Conservation (phyloP, 2,888 invertebrate genomes). For the Acrocera orbiculus region DNA sequence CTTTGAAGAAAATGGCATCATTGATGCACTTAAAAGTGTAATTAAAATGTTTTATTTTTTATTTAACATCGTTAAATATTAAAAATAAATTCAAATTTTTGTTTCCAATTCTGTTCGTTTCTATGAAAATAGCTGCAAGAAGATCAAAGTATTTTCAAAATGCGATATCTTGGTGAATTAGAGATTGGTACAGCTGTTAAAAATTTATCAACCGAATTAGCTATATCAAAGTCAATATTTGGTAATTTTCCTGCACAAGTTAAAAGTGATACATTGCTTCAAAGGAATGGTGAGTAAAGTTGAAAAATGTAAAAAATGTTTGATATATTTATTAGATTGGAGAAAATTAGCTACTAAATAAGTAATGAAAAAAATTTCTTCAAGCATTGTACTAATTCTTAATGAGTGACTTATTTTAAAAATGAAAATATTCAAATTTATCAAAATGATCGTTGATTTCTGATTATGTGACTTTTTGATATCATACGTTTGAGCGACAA, state of each 20-base stretch:
- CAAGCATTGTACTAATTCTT: too few relatives aligned
- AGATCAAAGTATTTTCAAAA: slow-evolving; percentile 29
- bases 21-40: slow-evolving; percentile 30
- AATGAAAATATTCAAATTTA: too few relatives aligned
- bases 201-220: slow-evolving; percentile 30
- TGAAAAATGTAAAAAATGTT: background rate
- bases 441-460: too few relatives aligned
- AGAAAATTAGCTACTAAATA: too few relatives aligned
- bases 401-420: too few relatives aligned
- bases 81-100: background rate
- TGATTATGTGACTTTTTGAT: too few relatives aligned
- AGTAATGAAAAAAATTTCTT: too few relatives aligned
- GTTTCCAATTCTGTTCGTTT: background rate
- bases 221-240: slow-evolving; percentile 29
- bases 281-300: slow-evolving; percentile 25
- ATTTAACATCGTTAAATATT: background rate
- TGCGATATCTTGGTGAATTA: slow-evolving; percentile 31
- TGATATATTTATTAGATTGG: too few relatives aligned
- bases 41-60: too few relatives aligned
- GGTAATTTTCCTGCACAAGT: slow-evolving; percentile 31
- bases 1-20: slow-evolving; percentile 37
- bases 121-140: slow-evolving; percentile 24
- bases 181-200: slow-evolving; percentile 29
- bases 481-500: too few relatives aligned
- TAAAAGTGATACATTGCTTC: slow-evolving; percentile 27